phyloP scores from a whole-genome alignment of 64 coral and sea anemone genomes.

The Catalaphyllia jardinei region DNA sequence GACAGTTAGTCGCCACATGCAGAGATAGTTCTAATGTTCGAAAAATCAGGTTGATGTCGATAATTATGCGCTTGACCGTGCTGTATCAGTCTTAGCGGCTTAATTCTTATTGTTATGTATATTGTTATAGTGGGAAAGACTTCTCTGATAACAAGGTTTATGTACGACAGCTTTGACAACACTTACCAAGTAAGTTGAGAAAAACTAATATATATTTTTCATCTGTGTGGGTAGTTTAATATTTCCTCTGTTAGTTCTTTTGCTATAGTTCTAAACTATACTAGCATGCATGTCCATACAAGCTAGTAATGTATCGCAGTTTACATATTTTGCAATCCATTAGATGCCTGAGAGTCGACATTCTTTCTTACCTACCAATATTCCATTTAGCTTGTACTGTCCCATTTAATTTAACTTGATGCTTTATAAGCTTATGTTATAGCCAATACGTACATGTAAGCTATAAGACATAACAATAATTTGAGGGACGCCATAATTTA shows the following conservation, averaged over 20 bases:
- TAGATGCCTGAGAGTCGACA: background rate
- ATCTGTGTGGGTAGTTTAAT: background rate
- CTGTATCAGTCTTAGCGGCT: background rate
- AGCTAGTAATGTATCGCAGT: background rate
- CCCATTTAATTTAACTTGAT: no score
- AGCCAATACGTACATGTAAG: no score
- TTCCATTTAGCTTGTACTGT: no score
- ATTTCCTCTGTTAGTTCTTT: background rate
- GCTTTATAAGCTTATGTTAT: no score
- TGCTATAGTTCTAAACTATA: background rate
- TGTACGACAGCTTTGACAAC: constrained; percentile 99
- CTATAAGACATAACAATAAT: no score
- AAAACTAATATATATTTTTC: background rate
- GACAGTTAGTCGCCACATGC: background rate
- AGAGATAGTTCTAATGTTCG: background rate
- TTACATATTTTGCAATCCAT: background rate
- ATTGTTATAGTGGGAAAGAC: constrained; percentile 92
- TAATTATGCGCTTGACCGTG: background rate
- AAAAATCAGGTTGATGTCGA: background rate
- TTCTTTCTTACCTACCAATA: background rate
- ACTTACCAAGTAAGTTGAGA: constrained; percentile 83
- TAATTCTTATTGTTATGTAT: background rate
- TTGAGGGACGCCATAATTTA: background rate
- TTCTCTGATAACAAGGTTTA: constrained; percentile 97
- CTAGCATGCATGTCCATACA: background rate